phyloP scores from a whole-genome alignment of 2,888 invertebrate species.

The Mythimna albipuncta region DNA sequence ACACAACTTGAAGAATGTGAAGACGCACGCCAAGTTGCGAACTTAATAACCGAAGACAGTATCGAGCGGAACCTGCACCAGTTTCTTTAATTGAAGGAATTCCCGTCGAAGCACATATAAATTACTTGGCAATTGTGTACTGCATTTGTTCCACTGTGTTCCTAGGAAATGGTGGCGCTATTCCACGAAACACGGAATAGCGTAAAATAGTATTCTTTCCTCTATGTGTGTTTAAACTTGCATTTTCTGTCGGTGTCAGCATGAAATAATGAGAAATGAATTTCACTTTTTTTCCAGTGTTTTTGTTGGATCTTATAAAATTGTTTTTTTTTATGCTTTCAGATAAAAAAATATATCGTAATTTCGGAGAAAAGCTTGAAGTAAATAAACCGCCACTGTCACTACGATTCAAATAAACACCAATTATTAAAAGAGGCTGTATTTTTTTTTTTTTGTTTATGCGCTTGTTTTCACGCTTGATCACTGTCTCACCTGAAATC shows the following conservation, averaged over 20 bases:
- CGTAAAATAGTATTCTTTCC: slow-evolving; percentile 46
- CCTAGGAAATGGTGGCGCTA: slow-evolving; percentile 47
- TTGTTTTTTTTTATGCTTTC: too few relatives aligned
- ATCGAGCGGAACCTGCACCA: slow-evolving; percentile 33
- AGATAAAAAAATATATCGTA: too few relatives aligned
- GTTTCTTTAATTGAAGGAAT: slow-evolving; percentile 68
- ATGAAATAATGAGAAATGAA: slow-evolving; percentile 1
- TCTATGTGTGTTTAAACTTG: slow-evolving; percentile 29
- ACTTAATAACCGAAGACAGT: slow-evolving; percentile 46
- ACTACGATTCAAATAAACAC: too few relatives aligned
- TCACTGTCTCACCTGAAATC: too few relatives aligned
- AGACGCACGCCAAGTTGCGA: slow-evolving; percentile 22
- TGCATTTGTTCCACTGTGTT: slow-evolving; percentile 62
- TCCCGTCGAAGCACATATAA: slow-evolving; percentile 62
- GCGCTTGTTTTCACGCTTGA: too few relatives aligned
- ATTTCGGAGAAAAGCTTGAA: too few relatives aligned
- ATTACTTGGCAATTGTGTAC: slow-evolving; percentile 66
- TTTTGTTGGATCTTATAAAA: too few relatives aligned
- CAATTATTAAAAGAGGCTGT: too few relatives aligned
- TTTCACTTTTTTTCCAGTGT: background rate
- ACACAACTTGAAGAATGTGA: background rate
- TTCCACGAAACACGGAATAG: slow-evolving; percentile 46
- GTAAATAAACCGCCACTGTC: too few relatives aligned
- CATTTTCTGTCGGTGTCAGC: slow-evolving; percentile 36
- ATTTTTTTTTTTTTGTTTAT: too few relatives aligned